These are phyloP conservation scores for Alexandromys fortis DNA, from an alignment of 2,113 vertebrate species.

Conservation along the genomic window DNA sequence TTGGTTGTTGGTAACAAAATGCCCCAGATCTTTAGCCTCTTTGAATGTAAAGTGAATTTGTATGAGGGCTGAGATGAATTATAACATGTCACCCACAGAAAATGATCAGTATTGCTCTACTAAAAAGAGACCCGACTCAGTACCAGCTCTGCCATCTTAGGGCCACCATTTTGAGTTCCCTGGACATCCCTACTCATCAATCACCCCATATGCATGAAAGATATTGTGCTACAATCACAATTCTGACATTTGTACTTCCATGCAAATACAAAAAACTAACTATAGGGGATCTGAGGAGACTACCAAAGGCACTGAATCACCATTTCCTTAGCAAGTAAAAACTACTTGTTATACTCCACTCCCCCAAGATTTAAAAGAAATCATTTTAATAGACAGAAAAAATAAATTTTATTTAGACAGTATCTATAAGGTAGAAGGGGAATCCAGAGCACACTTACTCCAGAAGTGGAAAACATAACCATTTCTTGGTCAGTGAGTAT, in stretches of 20 bases:
- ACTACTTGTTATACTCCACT: fast-evolving
- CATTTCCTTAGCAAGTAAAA: background rate
- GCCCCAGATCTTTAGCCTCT: background rate
- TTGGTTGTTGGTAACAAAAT: background rate
- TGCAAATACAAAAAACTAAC: background rate
- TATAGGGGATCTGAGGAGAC: background rate
- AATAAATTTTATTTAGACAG: background rate
- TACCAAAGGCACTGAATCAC: background rate
- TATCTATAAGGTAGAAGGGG: background rate
- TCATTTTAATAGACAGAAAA: background rate
- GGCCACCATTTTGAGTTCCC: background rate
- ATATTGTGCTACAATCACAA: background rate
- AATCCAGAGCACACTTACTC: background rate
- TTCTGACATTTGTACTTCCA: background rate
- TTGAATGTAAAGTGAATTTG: background rate
- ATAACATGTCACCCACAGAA: background rate
- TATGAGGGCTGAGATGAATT: background rate
- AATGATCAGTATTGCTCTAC: background rate
- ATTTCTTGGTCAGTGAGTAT: background rate
- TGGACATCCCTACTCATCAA: background rate
- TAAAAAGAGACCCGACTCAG: background rate
- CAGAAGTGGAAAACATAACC: background rate
- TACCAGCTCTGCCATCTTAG: background rate
- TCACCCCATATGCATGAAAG: background rate
- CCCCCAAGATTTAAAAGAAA: background rate